Base-by-base conservation (phyloP, 1,140 invertebrate genomes). In the Leptestheria dahalacensis region DNA sequence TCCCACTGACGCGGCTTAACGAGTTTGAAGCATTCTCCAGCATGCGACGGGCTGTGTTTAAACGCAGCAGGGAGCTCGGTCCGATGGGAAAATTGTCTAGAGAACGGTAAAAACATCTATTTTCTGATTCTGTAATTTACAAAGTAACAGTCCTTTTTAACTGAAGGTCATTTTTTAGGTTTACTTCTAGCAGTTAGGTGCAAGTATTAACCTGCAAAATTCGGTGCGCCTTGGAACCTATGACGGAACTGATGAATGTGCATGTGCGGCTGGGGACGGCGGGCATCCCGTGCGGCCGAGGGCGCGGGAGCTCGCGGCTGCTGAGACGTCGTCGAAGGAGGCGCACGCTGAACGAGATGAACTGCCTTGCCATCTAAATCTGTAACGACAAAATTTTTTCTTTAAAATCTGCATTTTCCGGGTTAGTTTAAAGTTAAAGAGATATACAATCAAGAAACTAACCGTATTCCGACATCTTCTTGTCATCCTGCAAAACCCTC, bases 281-380 rank as follows among this genome's bases (percentile, higher is more conserved):
- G 51, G 9, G 20, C 21, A 15, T 33, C 61, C 23, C 26, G 62
- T 21, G 48, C 49, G 47, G 28, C 33, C 33, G 33, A 41, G 33
- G 33, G 15, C 33, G 6, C 6, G 6, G 33, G 33, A 15, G 6
- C 6, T 9, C 6, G 33, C 6, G 33, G 6, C 33, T 41, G 33
- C 33, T 41, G 33, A 6, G 33, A 15, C 33, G 48, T 60, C 20
- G 48, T 51, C 15, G 78, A 77, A 20, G 89, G 88, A 3, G 87
- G 82, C 3, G 75, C 68, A 33, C 88, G 75, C 72, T 92, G 86
- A n/a, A 95, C 92, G 67, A 97, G 78, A 71, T 97, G 92, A 51
- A 97, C 80, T 18, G 91, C 90, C 74, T 94, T 94, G 1, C 86
- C 88, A 73, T 91, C 78, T 11, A 95, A 83, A 80, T 90, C 91